Conservation (phyloP, 92 coral and sea anemone genomes). For the Paramuricea clavata region DNA sequence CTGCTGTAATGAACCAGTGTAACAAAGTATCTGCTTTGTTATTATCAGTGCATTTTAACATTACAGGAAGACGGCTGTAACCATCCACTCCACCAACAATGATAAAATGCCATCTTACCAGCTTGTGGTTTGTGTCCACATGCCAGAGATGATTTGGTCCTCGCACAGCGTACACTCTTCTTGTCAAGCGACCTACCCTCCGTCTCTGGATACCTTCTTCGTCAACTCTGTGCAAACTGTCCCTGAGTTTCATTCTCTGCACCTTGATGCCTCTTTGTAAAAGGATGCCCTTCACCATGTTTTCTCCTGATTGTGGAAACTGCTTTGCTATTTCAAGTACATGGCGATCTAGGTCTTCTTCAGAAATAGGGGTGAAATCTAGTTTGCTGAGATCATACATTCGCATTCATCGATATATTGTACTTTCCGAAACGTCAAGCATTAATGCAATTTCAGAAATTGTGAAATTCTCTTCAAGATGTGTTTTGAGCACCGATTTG, state of each 20-base stretch:
- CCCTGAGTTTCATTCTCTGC: conserved; percentile 69
- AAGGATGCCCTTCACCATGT: conserved; percentile 45
- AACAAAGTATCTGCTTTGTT: conserved; percentile 47
- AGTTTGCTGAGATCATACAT: conserved; percentile 56
- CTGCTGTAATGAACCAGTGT: conserved; percentile 47
- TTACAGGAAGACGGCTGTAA: conserved; percentile 51
- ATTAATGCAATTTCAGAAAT: conserved; percentile 55
- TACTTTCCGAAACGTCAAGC: conserved; percentile 72
- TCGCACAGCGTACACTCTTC: conserved; percentile 52
- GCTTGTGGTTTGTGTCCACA: conserved; percentile 56
- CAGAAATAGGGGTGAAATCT: conserved; percentile 26
- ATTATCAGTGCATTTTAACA: too few relatives aligned
- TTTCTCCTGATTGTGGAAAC: conserved; percentile 66
- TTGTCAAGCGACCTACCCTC: conserved; percentile 43
- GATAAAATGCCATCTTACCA: conserved; percentile 51
- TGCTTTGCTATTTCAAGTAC: conserved; percentile 27
- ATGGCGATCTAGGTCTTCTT: conserved; percentile 50
- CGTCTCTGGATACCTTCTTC: conserved; percentile 23
- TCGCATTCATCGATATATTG: conserved; percentile 71
- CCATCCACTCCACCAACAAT: conserved; percentile 52
- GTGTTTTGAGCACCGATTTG: conserved; percentile 62
- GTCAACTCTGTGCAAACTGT: conserved; percentile 69
- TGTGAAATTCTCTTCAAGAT: conserved; percentile 68
- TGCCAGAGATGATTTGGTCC: conserved; percentile 70
- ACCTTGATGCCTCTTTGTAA: conserved; percentile 57